Conservation (phyloP, 2,797 vertebrate genomes). For the Acanthiza pusilla region DNA sequence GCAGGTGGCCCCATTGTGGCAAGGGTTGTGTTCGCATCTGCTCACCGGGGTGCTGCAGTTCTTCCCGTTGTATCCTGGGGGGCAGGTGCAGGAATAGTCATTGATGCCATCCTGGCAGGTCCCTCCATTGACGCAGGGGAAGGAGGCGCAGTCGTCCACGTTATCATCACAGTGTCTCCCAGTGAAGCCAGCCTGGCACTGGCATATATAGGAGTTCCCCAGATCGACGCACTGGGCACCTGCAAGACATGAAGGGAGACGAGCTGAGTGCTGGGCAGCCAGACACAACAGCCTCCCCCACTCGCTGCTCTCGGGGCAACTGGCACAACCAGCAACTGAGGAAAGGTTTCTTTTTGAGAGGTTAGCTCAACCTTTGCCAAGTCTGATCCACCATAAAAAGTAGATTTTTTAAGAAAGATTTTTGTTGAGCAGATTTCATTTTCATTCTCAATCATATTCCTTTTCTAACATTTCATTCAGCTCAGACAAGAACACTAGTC, state of each 20-base stretch:
- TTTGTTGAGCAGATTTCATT: neutral
- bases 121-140: constrained; percentile 89
- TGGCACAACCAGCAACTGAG: neutral
- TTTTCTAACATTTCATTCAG: neutral
- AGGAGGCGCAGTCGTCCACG: constrained; percentile 82
- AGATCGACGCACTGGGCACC: constrained; percentile 91
- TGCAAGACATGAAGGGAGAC: constrained; percentile 55
- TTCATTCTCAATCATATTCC: neutral
- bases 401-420: neutral
- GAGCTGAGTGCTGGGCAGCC: neutral
- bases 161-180: constrained; percentile 88
- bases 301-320: neutral
- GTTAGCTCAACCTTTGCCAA: neutral
- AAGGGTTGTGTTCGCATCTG: constrained; percentile 89
- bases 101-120: constrained; percentile 89
- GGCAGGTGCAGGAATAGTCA: constrained; percentile 89
- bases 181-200: constrained; percentile 88
- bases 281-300: neutral
- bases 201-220: constrained; percentile 90
- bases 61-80: constrained; percentile 90
- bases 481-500: neutral
- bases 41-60: constrained; percentile 91
- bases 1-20: constrained; percentile 97
- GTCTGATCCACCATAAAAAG: neutral
- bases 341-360: neutral